phyloP scores from a whole-genome alignment of 1,140 invertebrate species.

The Drosophila lacteicornis region DNA sequence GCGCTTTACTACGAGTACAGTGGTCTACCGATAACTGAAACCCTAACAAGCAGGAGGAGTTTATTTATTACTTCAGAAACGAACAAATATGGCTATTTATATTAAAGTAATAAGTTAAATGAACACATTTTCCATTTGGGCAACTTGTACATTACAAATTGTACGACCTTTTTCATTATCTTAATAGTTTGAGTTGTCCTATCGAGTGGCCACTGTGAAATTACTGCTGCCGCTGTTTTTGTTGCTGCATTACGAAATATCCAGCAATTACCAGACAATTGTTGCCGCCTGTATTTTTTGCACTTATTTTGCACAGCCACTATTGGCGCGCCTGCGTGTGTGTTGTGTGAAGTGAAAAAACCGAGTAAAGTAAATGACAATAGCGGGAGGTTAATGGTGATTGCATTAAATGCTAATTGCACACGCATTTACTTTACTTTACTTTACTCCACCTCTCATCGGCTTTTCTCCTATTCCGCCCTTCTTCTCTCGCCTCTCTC shows the following conservation, averaged over 20 bases:
- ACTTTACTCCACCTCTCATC: constrained; percentile 6
- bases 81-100: no score
- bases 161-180: no score
- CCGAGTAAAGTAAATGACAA: constrained; percentile 26
- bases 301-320: constrained; percentile 40
- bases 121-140: no score
- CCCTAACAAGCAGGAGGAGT: no score
- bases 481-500: constrained; percentile 33
- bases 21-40: background rate
- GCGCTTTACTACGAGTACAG: constrained; percentile 49
- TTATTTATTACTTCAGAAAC: no score
- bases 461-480: constrained; percentile 41
- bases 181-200: background rate
- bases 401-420: constrained; percentile 77
- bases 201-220: constrained; percentile 25
- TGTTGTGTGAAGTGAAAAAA: constrained; percentile 9
- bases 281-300: constrained; percentile 41
- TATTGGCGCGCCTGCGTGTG: constrained; percentile 8
- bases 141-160: no score
- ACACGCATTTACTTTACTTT: constrained; percentile 66
- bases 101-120: no score
- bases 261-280: constrained; percentile 72
- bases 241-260: constrained; percentile 70
- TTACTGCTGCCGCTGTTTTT: constrained; percentile 40
- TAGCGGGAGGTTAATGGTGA: constrained; percentile 57